Evolutionary conservation across 2,113 vertebrate species (phyloP).

Genomic region (Sorex araneus): DNA sequence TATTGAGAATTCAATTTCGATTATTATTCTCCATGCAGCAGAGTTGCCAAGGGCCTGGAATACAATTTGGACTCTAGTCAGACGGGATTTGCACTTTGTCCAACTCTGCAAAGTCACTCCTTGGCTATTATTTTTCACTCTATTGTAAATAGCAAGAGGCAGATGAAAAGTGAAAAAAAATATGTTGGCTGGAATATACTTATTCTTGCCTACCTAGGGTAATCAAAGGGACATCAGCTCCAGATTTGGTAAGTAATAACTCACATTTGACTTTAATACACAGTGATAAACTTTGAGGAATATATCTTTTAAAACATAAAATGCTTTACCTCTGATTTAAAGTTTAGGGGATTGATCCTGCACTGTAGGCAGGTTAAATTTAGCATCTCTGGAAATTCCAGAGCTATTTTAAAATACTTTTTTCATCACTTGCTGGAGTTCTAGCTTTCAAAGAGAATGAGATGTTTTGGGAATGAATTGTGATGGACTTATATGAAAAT

Average conservation of each 20-base stretch:
- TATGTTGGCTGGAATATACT: slow-evolving; percentile 76
- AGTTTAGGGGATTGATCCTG: slow-evolving; percentile 87
- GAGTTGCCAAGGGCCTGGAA: slow-evolving; percentile 69
- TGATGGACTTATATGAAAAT: slow-evolving; percentile 91
- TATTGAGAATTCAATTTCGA: slow-evolving; percentile 58
- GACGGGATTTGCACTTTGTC: slow-evolving; percentile 67
- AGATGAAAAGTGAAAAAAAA: slow-evolving; percentile 83
- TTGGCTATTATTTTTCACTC: slow-evolving; percentile 82
- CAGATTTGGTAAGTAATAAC: slow-evolving; percentile 81
- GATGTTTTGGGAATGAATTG: slow-evolving; percentile 91
- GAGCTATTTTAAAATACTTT: slow-evolving; percentile 87
- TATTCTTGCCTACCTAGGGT: slow-evolving; percentile 84
- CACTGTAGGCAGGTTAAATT: slow-evolving; percentile 88
- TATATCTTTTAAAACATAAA: slow-evolving; percentile 88
- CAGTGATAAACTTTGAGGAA: slow-evolving; percentile 86
- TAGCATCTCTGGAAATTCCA: slow-evolving; percentile 90
- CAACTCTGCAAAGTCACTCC: slow-evolving; percentile 72
- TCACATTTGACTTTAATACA: slow-evolving; percentile 85
- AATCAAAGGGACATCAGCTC: slow-evolving; percentile 83
- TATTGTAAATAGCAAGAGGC: slow-evolving; percentile 83
- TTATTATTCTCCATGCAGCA: slow-evolving; percentile 33
- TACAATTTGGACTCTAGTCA: slow-evolving; percentile 72
- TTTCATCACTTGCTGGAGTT: slow-evolving; percentile 88
- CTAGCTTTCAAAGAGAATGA: slow-evolving; percentile 88
- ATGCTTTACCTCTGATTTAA: slow-evolving; percentile 90